Evolutionary conservation across 2,113 vertebrate genomes (phyloP), one percentile per base, ranked within the genome.

Genomic region (Camelus bactrianus): DNA sequence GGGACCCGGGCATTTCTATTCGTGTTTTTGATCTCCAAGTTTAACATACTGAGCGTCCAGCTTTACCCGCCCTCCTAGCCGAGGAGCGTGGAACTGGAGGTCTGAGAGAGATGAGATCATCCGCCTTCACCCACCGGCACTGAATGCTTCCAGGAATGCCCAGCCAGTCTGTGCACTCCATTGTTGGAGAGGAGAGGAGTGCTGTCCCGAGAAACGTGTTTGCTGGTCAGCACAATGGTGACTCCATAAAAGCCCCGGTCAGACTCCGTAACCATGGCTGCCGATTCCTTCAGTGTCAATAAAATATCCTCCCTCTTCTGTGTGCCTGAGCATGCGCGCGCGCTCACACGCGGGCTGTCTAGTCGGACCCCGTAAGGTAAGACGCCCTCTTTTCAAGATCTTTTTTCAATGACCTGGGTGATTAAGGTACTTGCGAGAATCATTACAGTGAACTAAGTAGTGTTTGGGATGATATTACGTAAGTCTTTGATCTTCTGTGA

Each of bases 301-400:
- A 38, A 20, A 11, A 69, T 42, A 46, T 12, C 8, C 17, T 60
- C 54, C 32, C 28, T 52, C 28, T 54, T 19, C 64, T 60, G 65
- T 60, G 46, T 1, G 35, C 22, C 17, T 8, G 15, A 0, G 24
- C 50, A 10, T 3, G 1, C 0, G 1, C 3, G 30, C 0, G 20
- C 20, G 6, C 24, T 38, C 11, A 22, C 32, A 72, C 42, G 15
- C 10, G 69, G 35, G 32, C 76, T 88, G 60, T 62, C 65, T 58
- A 65, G 80, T 69, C 72, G 72, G 52, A 26, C 22, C 30, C 76
- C 26, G n/a, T 50, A 75, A 52, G 62, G 73, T 64, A 90, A 79
- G 75, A 70, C 52, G n/a, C 3, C 14, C 28, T 92, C 79, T 88
- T 82, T 64, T 42, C 30, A 16, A 96, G 93, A 93, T 38, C 56